A percentile compares a stretch with the other conserved stretches of the same genome.
Evolutionary conservation across 2,797 vertebrate species (phyloP).

Genomic region (Sparidentex hasta): DNA sequence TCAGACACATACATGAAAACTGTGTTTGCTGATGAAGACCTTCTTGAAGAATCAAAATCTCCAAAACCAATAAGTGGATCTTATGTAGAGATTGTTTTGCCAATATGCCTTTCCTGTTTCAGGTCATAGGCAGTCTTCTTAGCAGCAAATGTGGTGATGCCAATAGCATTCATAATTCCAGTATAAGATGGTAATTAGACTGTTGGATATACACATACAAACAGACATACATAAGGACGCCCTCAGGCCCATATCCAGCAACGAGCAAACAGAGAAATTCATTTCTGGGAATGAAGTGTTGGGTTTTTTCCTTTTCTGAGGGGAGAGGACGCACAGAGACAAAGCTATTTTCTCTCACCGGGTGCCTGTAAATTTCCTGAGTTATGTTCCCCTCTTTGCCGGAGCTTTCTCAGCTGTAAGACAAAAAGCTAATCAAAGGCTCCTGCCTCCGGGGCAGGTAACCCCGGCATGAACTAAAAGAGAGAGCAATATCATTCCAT

Average conservation of each 20-base stretch:
- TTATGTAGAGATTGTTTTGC: no score
- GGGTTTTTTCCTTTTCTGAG: slow-evolving; percentile 19
- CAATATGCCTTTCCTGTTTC: background rate
- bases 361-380: slow-evolving; percentile 78
- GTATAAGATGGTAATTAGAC: background rate
- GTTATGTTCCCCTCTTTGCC: slow-evolving; percentile 78
- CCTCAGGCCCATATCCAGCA: slow-evolving; percentile 6
- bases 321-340: slow-evolving; percentile 72
- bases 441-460: slow-evolving; percentile 87
- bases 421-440: slow-evolving; percentile 90
- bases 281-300: slow-evolving; percentile 61
- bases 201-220: background rate
- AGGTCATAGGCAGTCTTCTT: background rate
- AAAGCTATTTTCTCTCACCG: slow-evolving; percentile 79
- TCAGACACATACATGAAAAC: no score
- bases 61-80: no score
- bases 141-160: background rate
- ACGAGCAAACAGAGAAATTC: slow-evolving; percentile 30
- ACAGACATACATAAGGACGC: slow-evolving; percentile 30
- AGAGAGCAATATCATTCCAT: slow-evolving; percentile 90
- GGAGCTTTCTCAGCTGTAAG: slow-evolving; percentile 86
- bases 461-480: slow-evolving; percentile 89
- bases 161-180: background rate
- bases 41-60: no score
- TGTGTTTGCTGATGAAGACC: no score